Evolutionary conservation across 2,113 vertebrate species (phyloP).

Genomic region (Phasianus colchicus): DNA sequence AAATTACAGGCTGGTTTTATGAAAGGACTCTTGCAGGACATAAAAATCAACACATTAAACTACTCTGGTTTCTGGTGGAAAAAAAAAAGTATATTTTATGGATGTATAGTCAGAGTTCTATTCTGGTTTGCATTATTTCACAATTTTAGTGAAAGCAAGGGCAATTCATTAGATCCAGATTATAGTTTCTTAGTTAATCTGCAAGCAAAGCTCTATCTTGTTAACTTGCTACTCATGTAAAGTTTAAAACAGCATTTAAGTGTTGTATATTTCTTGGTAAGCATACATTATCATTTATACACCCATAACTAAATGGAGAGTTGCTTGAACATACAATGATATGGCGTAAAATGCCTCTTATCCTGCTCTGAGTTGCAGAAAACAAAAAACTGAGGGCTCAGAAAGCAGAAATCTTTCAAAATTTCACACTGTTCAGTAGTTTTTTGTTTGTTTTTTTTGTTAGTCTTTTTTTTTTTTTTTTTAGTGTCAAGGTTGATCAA

Average conservation of each 20-base stretch:
- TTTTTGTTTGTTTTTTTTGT: background rate
- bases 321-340: background rate
- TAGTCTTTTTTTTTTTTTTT: background rate
- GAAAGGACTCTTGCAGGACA: background rate
- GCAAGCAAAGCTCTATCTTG: background rate
- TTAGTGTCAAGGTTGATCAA: background rate
- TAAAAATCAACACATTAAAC: constrained; percentile 39
- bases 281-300: background rate
- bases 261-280: background rate
- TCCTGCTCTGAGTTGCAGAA: background rate
- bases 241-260: background rate
- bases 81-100: constrained; percentile 26
- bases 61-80: constrained; percentile 32
- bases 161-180: constrained; percentile 37
- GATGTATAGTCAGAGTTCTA: background rate
- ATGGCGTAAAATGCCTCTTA: background rate
- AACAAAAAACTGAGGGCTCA: background rate
- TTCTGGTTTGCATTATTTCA: constrained; percentile 46
- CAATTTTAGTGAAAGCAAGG: constrained; percentile 24
- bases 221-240: background rate
- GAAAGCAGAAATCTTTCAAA: background rate
- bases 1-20: constrained; percentile 38
- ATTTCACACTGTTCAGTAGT: background rate
- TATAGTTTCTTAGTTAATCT: constrained; percentile 8
- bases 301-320: background rate